Evolutionary conservation across 1,140 invertebrate species (phyloP).

Genomic region (Trinorchestia longiramus): DNA sequence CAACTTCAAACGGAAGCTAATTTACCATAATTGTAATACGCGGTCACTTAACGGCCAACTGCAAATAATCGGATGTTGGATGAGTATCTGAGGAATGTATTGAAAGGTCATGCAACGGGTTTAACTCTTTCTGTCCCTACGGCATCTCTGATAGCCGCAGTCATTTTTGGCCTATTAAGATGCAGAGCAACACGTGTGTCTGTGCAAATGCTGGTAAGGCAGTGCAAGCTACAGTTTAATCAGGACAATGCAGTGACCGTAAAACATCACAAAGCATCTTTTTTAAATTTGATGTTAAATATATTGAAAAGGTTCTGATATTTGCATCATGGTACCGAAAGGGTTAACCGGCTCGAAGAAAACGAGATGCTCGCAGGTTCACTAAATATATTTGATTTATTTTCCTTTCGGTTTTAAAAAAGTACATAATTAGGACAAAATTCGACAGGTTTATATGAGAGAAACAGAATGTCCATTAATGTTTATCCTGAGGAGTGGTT

Average conservation of each 20-base stretch:
- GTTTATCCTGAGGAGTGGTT: not conserved
- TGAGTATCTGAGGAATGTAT: not conserved
- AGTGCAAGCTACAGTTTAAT: too few relatives aligned
- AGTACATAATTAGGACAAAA: not conserved
- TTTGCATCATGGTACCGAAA: too few relatives aligned
- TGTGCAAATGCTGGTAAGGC: too few relatives aligned
- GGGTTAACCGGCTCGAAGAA: not conserved
- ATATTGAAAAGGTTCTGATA: too few relatives aligned
- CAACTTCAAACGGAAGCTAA: not conserved
- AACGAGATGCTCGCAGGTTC: not conserved
- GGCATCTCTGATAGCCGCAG: too few relatives aligned
- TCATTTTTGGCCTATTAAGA: too few relatives aligned
- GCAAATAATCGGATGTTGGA: not conserved
- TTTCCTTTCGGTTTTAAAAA: not conserved
- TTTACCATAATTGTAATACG: not conserved
- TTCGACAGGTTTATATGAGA: not conserved
- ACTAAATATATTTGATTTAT: not conserved
- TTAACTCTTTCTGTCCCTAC: too few relatives aligned
- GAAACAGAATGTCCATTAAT: not conserved
- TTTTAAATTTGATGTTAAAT: too few relatives aligned
- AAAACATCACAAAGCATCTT: too few relatives aligned
- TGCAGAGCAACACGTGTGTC: too few relatives aligned
- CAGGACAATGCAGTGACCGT: too few relatives aligned
- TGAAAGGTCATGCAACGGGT: not conserved
- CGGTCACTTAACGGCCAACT: not conserved